Evolutionary conservation across 2,113 vertebrate genomes (phyloP).

Genomic region (Melanocharis versteri): DNA sequence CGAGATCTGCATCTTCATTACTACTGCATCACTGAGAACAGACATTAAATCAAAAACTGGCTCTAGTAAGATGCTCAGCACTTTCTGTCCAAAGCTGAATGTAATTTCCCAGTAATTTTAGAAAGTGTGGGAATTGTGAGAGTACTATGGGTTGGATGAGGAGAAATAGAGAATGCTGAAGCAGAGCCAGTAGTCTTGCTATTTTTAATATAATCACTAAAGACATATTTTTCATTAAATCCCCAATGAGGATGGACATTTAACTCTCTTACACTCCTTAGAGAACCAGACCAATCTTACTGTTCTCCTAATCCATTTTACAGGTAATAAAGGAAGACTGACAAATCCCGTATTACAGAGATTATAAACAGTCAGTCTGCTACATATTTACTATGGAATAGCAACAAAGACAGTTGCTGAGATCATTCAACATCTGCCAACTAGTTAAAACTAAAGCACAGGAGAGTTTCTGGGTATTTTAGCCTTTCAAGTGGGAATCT

Average conservation of each 20-base stretch:
- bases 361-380: constrained; percentile 46
- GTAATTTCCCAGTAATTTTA: neutral
- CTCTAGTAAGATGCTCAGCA: neutral
- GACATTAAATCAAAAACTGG: neutral
- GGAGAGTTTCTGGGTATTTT: constrained; percentile 4
- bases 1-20: constrained; percentile 34
- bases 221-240: constrained; percentile 15
- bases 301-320: constrained; percentile 33
- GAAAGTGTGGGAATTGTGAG: neutral
- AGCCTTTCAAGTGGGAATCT: constrained; percentile 37
- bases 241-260: neutral
- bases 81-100: neutral
- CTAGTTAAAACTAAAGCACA: constrained; percentile 40
- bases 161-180: neutral
- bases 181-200: neutral
- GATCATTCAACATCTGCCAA: constrained; percentile 55
- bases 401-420: constrained; percentile 59
- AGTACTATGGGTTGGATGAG: neutral
- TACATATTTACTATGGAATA: constrained; percentile 43
- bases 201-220: neutral
- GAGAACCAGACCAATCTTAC: neutral
- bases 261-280: neutral
- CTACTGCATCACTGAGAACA: constrained; percentile 4
- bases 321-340: constrained; percentile 37
- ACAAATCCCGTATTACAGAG: constrained; percentile 34